These are phyloP conservation scores for Phoenicopterus ruber DNA, from an alignment of 2,113 vertebrate genomes.

Conservation along the genomic window DNA sequence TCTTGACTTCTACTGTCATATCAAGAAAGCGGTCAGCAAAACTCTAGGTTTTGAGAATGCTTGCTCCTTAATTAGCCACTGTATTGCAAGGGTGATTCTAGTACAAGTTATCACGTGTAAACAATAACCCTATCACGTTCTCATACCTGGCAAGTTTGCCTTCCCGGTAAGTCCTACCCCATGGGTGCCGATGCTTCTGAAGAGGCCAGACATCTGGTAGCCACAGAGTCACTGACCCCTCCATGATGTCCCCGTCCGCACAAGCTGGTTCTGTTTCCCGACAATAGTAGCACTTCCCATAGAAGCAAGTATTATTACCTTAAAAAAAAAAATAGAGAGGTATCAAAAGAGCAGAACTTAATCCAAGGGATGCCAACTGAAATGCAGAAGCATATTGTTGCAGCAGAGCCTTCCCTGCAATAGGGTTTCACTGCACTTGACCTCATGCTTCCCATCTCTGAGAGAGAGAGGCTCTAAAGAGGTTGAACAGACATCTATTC, in stretches of 20 bases:
- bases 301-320: slow-evolving; percentile 98
- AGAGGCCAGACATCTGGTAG: slow-evolving; percentile 96
- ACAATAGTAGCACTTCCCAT: slow-evolving; percentile 98
- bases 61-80: not conserved
- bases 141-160: slow-evolving; percentile 94
- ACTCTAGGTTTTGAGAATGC: not conserved
- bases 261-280: slow-evolving; percentile 96
- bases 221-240: slow-evolving; percentile 94
- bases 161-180: slow-evolving; percentile 96
- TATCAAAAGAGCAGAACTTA: not conserved
- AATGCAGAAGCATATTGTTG: not conserved
- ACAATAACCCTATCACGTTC: fast-evolving
- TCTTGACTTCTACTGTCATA: not conserved
- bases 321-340: not conserved
- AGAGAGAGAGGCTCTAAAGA: not conserved
- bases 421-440: not conserved
- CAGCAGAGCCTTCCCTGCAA: not conserved
- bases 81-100: not conserved
- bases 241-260: slow-evolving; percentile 90
- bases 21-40: not conserved
- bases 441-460: not conserved
- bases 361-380: not conserved
- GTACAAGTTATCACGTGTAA: not conserved
- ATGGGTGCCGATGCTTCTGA: slow-evolving; percentile 96
- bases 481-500: not conserved